These are phyloP conservation scores for Drosophila ficusphila DNA, from an alignment of 1,140 invertebrate genomes.

Conservation along the genomic window DNA sequence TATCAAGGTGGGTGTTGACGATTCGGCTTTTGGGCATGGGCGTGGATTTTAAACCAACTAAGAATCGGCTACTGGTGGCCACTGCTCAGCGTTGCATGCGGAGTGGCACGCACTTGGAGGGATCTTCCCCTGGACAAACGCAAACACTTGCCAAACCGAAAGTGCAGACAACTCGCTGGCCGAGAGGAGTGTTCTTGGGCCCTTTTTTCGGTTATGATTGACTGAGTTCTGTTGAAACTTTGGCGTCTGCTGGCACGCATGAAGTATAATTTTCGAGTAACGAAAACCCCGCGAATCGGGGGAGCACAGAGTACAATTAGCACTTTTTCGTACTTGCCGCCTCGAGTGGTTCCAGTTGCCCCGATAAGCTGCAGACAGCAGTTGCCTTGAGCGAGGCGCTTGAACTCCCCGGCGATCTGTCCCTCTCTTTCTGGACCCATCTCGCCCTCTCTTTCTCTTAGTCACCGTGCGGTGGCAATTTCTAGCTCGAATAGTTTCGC, in stretches of 20 bases:
- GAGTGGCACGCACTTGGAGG: slow-evolving; percentile 62
- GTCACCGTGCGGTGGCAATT: slow-evolving; percentile 24
- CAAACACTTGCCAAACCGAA: slow-evolving; percentile 16
- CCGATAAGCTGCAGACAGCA: slow-evolving; percentile 62
- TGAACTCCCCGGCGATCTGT: slow-evolving; percentile 50
- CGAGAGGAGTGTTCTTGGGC: slow-evolving; percentile 22
- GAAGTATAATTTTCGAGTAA: slow-evolving; percentile 77
- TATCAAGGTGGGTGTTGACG: slow-evolving; percentile 10
- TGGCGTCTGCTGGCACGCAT: slow-evolving; percentile 78
- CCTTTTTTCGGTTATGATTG: slow-evolving; percentile 72
- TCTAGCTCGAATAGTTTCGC: slow-evolving; percentile 70
- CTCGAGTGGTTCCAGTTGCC: slow-evolving; percentile 47
- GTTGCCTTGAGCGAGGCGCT: slow-evolving; percentile 75
- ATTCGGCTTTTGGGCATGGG: slow-evolving; percentile 5
- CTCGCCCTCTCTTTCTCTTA: background rate
- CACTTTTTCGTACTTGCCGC: slow-evolving; percentile 53
- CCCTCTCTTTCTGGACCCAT: background rate
- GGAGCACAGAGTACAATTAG: slow-evolving; percentile 68
- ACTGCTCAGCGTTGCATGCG: slow-evolving; percentile 60
- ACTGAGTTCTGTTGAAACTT: slow-evolving; percentile 82
- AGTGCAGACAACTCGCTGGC: slow-evolving; percentile 23
- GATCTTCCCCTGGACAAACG: slow-evolving; percentile 30
- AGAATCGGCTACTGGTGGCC: slow-evolving; percentile 26
- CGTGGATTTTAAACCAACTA: slow-evolving; percentile 5
- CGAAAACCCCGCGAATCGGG: slow-evolving; percentile 49